Base-by-base conservation (phyloP, 2,797 vertebrate species). In the Hydrophis major region DNA sequence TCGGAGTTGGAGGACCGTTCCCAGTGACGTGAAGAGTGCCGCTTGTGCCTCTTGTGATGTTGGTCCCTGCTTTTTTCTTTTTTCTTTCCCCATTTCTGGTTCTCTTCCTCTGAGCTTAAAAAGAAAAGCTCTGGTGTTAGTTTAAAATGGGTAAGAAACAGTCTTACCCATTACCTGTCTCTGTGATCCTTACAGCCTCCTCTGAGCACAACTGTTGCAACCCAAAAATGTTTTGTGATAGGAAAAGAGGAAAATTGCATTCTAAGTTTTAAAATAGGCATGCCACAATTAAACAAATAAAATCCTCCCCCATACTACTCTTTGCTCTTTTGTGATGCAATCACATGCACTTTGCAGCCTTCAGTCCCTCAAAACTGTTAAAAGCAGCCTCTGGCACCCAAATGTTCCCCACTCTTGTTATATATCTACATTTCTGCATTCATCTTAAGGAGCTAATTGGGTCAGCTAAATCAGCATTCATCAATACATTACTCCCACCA, bases 31-130 rank as follows among this genome's bases (percentile, higher is more conserved):
- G 96, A 95, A 1, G n/a, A 90, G 1, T 2, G 92, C 0, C 93
- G 95, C 2, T 57, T 94, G 2, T 95, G 94, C 6, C 95, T 96
- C 63, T 91, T 96, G 59, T 11, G 93, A 6, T 42, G 95, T 59
- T 89, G 92, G 0, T 95, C 93, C 14, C 91, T 89, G 42, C 25
- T 96, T 74, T 92, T 95, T 60, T 89, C 92, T 22, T 92, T 95
- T 87, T 93, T 95, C 86, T 95, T 96, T 18, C 91, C 94, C 96
- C 96, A 91, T 92, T 94, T 95, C 6, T 92, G 93, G 3, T 53
- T 95, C 5, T 97, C 96, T 2, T 96, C 93, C 3, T 93, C 89
- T 0, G 95, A 97, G 7, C 92, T 94, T 0, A 96, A 97, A 93
- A 97, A 97, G 83, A 1, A 3, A 32, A 22, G 3, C 42, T 83